Percentiles rank a stretch among this genome's conserved stretches.
These are phyloP conservation scores for Phalera bucephala DNA, from an alignment of 2,888 invertebrate species.

Conservation along the genomic window DNA sequence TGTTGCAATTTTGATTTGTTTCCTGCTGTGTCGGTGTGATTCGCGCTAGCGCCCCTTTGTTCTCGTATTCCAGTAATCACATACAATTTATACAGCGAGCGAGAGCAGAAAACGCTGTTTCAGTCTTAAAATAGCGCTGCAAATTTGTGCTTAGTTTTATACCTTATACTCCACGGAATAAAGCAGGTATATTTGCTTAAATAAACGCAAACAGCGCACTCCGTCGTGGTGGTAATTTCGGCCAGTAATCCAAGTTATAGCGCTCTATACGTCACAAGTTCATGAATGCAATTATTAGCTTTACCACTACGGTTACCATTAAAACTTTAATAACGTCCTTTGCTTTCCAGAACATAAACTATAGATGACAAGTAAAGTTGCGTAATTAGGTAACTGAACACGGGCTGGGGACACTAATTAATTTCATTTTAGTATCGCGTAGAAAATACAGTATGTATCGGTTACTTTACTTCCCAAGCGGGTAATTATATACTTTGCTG, in stretches of 20 bases:
- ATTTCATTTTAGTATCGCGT: neutral
- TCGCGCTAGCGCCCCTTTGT: constrained; percentile 21
- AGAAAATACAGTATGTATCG: neutral
- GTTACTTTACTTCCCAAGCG: neutral
- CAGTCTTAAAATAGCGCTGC: neutral
- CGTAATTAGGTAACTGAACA: neutral
- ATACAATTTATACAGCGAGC: constrained; percentile 33
- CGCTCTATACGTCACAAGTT: neutral
- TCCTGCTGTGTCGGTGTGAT: constrained; percentile 10
- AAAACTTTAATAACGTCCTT: neutral
- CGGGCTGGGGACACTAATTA: neutral
- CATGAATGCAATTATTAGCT: neutral
- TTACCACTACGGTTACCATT: no score
- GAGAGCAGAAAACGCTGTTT: constrained; percentile 14
- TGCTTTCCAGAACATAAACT: neutral
- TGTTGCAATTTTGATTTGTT: constrained; percentile 33
- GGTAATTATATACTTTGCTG: neutral
- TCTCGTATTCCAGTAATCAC: constrained; percentile 36
- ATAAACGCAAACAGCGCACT: constrained; percentile 12
- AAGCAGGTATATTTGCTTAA: no score
- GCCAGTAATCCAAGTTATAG: neutral
- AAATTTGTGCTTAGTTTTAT: constrained; percentile 7
- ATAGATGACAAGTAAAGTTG: neutral
- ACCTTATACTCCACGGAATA: constrained; percentile 2
- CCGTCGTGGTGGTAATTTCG: neutral